Evolutionary conservation across 2,113 vertebrate genomes (phyloP).

Genomic region (Phycodurus eques): DNA sequence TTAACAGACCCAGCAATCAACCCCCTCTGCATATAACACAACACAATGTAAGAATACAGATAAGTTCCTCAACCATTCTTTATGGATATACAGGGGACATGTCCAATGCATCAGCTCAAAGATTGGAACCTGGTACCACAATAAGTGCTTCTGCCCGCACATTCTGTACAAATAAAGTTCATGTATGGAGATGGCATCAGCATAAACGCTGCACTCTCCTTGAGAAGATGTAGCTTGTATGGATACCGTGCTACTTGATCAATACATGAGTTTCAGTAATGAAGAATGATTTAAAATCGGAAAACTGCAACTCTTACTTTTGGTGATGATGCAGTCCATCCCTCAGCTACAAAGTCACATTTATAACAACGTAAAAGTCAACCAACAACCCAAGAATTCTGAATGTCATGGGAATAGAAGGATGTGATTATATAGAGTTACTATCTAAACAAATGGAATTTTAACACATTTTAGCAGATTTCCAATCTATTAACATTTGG

Average conservation of each 20-base stretch:
- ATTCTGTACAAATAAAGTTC: neutral
- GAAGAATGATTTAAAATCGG: neutral
- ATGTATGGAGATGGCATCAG: constrained; percentile 7
- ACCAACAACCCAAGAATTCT: neutral
- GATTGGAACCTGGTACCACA: neutral
- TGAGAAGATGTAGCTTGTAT: neutral
- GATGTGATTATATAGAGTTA: constrained; percentile 2
- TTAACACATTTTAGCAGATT: neutral
- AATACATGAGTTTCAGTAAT: neutral
- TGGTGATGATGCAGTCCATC: neutral
- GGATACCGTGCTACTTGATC: neutral
- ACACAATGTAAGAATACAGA: neutral
- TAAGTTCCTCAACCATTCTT: neutral
- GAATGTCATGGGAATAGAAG: constrained; percentile 21
- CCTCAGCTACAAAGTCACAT: neutral
- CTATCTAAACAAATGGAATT: neutral
- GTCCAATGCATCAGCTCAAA: neutral
- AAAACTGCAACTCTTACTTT: constrained; percentile 4
- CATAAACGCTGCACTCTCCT: neutral
- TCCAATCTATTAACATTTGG: constrained; percentile 49
- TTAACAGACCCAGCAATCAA: constrained; percentile 4
- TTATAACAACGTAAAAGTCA: neutral
- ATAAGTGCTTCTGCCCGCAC: constrained; percentile 1
- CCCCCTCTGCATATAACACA: neutral
- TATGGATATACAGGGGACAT: neutral